phyloP scores from a whole-genome alignment of 2,113 vertebrate species.

The Xiphophorus hellerii region DNA sequence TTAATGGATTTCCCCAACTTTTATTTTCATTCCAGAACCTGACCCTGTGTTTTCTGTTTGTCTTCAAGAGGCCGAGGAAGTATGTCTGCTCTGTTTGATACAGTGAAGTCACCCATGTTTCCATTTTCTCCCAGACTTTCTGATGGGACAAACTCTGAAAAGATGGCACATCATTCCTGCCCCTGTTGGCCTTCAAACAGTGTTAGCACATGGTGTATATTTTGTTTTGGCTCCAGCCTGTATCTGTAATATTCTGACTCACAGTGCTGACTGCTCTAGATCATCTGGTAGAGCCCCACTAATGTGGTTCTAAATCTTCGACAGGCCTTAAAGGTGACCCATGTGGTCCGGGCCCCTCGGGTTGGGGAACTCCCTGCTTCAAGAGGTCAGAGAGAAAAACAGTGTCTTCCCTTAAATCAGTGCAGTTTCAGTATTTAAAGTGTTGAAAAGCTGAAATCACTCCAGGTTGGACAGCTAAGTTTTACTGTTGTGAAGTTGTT shows the following conservation, averaged over 20 bases:
- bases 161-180: neutral
- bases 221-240: neutral
- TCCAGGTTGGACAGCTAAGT: too few species aligned
- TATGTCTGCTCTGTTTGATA: neutral
- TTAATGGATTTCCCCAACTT: neutral
- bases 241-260: constrained; percentile 1
- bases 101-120: neutral
- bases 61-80: neutral
- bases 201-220: neutral
- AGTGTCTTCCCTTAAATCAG: neutral
- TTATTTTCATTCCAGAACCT: neutral
- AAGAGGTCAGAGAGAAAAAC: neutral
- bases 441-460: neutral
- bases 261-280: neutral
- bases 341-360: neutral
- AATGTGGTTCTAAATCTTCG: constrained; percentile 2
- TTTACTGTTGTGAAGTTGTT: too few species aligned
- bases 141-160: neutral
- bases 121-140: neutral
- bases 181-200: neutral
- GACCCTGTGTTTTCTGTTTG: neutral
- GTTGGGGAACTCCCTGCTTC: neutral
- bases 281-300: neutral
- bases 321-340: constrained; percentile 2
- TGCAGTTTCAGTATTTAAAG: neutral